A percentile compares a stretch with the other conserved stretches of the same genome.
Conservation (phyloP, 2,888 invertebrate genomes). For the Myathropa florea region DNA sequence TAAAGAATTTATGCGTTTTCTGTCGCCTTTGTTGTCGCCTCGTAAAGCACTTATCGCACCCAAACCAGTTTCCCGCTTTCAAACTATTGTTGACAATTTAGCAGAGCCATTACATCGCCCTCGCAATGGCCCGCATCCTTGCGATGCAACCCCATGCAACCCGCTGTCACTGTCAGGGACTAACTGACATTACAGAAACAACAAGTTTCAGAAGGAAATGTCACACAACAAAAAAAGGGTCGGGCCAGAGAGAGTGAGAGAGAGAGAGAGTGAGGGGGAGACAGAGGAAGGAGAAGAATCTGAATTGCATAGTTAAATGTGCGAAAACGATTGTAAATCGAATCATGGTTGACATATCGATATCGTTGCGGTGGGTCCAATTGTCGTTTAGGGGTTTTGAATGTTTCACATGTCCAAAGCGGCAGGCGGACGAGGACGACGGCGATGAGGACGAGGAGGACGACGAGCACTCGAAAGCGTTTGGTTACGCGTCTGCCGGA, state of each 20-base stretch:
- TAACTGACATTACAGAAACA: constrained; percentile 44
- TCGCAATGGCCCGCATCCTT: constrained; percentile 4
- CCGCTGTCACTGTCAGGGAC: constrained; percentile 1
- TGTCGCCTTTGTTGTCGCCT: constrained; percentile 2
- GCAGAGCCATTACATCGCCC: background rate
- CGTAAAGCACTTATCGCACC: constrained; percentile 31
- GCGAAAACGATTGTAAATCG: constrained; percentile 70
- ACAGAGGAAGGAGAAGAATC: background rate
- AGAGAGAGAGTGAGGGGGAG: too few relatives aligned
- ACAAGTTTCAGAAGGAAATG: constrained; percentile 1
- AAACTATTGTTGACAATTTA: constrained; percentile 44
- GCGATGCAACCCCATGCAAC: background rate
- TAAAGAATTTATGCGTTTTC: background rate
- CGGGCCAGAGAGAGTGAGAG: too few relatives aligned
- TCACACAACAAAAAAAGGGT: background rate
- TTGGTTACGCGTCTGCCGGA: constrained; percentile 36
- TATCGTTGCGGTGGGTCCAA: constrained; percentile 67
- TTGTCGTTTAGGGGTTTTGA: constrained; percentile 64
- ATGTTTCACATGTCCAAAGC: constrained; percentile 62
- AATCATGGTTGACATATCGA: constrained; percentile 69
- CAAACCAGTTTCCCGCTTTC: background rate
- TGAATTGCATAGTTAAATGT: constrained; percentile 59
- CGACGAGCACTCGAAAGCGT: background rate
- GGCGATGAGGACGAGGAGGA: background rate
- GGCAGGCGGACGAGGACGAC: constrained; percentile 32